A percentile compares a stretch with the other conserved stretches of the same genome.
These are phyloP conservation scores for Luffia ferchaultella DNA, from an alignment of 2,888 invertebrate species.

Conservation along the genomic window DNA sequence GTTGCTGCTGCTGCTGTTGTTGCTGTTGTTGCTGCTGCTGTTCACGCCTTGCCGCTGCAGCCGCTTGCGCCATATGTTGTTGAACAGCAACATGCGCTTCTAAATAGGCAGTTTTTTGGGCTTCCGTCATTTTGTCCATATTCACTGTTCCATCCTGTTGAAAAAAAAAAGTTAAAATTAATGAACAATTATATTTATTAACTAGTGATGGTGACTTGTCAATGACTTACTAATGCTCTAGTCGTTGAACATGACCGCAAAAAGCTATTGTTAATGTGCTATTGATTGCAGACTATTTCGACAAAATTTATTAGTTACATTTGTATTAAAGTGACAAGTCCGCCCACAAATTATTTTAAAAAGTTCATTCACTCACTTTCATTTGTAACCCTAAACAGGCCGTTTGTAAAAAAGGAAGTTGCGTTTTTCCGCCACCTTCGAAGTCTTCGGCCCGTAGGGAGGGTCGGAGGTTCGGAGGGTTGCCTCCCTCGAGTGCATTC, in stretches of 20 bases:
- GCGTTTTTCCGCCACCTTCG: slow-evolving; percentile 29
- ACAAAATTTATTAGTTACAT: no score
- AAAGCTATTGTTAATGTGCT: background rate
- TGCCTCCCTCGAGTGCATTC: slow-evolving; percentile 57
- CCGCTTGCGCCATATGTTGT: slow-evolving; percentile 80
- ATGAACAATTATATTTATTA: background rate
- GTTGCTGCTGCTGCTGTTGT: slow-evolving; percentile 29
- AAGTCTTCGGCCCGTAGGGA: slow-evolving; percentile 46
- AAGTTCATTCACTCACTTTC: no score
- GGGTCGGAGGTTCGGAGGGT: slow-evolving; percentile 35
- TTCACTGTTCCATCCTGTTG: slow-evolving; percentile 71
- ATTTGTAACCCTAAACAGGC: no score
- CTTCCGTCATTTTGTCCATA: slow-evolving; percentile 80
- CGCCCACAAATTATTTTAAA: no score
- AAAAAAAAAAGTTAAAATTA: slow-evolving; percentile 3
- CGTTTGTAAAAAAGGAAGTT: background rate
- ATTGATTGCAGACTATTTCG: no score
- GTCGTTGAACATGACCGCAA: background rate
- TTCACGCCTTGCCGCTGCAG: slow-evolving; percentile 60
- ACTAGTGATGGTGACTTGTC: background rate
- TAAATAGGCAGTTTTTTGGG: slow-evolving; percentile 76
- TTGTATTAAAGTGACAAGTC: no score
- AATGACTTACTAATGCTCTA: no score
- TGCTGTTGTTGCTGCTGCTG: slow-evolving; percentile 53
- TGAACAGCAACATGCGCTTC: slow-evolving; percentile 80